A percentile compares a stretch with the other conserved stretches of the same genome.
Conservation (phyloP, 2,797 vertebrate species). For the Molossus alvarezi region DNA sequence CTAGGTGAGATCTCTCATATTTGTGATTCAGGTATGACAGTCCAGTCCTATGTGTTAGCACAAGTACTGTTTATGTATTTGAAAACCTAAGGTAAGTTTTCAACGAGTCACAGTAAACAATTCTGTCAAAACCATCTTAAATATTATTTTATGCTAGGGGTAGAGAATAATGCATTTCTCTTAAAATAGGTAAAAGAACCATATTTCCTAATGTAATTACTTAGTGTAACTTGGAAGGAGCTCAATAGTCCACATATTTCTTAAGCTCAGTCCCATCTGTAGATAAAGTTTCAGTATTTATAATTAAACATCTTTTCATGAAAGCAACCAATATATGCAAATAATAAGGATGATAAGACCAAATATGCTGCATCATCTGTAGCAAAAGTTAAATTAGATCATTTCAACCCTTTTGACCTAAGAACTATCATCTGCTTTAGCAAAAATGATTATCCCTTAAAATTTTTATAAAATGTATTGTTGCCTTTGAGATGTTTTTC, state of each 20-base stretch:
- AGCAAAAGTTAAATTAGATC: conserved; percentile 18
- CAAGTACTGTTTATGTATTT: neutral
- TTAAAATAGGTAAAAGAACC: conserved; percentile 33
- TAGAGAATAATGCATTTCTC: neutral
- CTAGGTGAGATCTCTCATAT: neutral
- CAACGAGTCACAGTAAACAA: neutral
- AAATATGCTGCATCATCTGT: neutral
- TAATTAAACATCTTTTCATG: conserved; percentile 32
- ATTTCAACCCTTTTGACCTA: neutral
- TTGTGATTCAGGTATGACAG: neutral
- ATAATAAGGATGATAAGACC: conserved; percentile 13
- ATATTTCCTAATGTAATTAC: conserved; percentile 30
- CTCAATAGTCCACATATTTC: conserved; percentile 4
- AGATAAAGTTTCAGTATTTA: conserved; percentile 4
- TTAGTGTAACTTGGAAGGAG: conserved; percentile 14
- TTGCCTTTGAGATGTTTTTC: neutral
- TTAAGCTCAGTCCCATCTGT: neutral
- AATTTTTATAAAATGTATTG: neutral
- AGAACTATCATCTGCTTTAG: neutral
- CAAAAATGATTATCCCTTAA: conserved; percentile 6
- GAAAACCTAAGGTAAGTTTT: conserved; percentile 33
- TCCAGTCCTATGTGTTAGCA: neutral
- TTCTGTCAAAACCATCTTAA: conserved; percentile 2
- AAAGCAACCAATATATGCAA: conserved; percentile 28
- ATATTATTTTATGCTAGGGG: conserved; percentile 4